Evolutionary conservation across 2,113 vertebrate species (phyloP).

Genomic region (Melanocharis versteri): DNA sequence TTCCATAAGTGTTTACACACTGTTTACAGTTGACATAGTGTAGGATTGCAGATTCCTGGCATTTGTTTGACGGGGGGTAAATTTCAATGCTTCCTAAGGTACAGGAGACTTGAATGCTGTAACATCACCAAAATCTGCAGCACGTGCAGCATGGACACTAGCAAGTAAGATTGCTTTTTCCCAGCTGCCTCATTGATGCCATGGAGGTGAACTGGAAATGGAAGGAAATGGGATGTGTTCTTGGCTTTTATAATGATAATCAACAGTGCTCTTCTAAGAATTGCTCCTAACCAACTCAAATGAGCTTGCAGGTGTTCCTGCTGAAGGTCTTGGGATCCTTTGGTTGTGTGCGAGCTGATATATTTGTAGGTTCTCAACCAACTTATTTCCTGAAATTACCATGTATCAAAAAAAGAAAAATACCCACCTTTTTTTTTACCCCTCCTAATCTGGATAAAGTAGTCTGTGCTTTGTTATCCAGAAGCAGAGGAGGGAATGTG

Average conservation of each 20-base stretch:
- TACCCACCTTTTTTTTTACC: accelerated
- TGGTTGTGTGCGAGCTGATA: neutral
- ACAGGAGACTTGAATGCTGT: neutral
- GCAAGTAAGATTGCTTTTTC: neutral
- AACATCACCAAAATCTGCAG: neutral
- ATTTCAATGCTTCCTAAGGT: neutral
- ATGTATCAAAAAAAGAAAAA: neutral
- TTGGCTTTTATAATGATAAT: neutral
- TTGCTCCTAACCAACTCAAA: neutral
- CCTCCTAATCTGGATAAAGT: neutral
- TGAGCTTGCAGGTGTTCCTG: neutral
- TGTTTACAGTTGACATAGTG: neutral
- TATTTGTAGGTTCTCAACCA: neutral
- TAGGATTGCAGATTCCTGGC: neutral
- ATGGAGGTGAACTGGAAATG: neutral
- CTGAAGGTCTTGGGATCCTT: neutral
- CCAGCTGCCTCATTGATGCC: neutral
- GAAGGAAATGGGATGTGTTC: neutral
- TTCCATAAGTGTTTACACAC: neutral
- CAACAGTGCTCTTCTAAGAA: neutral
- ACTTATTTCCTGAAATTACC: neutral
- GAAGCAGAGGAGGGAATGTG: neutral
- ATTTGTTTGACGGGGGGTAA: neutral
- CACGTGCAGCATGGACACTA: neutral
- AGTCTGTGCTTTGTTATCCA: neutral